Evolutionary conservation across 2,888 invertebrate species (phyloP).

Genomic region (Dione vanillae): DNA sequence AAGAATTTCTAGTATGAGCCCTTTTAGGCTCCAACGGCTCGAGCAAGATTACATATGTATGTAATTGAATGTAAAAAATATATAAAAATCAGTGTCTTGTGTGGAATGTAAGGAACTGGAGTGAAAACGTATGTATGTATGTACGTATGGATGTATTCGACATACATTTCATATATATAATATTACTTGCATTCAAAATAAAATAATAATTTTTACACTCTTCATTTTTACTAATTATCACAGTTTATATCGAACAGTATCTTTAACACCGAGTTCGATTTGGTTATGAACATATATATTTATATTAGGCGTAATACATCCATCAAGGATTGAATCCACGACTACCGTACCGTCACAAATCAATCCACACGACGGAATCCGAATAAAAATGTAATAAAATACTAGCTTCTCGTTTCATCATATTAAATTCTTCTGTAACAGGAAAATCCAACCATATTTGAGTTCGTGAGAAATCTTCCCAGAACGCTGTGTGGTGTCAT

Average conservation of each 20-base stretch:
- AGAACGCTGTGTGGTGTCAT: conserved; percentile 9
- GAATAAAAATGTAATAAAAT: not conserved
- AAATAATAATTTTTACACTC: no score
- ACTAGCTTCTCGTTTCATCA: not conserved
- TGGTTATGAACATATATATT: not conserved
- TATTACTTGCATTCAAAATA: no score
- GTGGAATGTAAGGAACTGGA: no score
- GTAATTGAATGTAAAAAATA: conserved; percentile 23
- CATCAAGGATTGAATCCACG: not conserved
- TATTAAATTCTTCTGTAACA: conserved; percentile 6
- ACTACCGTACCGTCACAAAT: no score
- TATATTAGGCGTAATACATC: not conserved
- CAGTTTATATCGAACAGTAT: no score
- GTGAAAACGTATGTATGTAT: no score
- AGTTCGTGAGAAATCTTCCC: not conserved
- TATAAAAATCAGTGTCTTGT: conserved; percentile 2
- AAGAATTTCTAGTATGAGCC: conserved; percentile 41
- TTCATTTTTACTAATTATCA: no score
- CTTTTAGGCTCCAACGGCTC: conserved; percentile 4
- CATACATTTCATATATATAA: no score
- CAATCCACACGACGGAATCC: not conserved
- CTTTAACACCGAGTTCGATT: not conserved
- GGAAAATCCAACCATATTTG: not conserved
- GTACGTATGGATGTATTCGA: no score
- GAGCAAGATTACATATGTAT: conserved; percentile 17